Evolutionary conservation across 2,888 invertebrate genomes (phyloP).

Genomic region (Cerastis rubricosa): DNA sequence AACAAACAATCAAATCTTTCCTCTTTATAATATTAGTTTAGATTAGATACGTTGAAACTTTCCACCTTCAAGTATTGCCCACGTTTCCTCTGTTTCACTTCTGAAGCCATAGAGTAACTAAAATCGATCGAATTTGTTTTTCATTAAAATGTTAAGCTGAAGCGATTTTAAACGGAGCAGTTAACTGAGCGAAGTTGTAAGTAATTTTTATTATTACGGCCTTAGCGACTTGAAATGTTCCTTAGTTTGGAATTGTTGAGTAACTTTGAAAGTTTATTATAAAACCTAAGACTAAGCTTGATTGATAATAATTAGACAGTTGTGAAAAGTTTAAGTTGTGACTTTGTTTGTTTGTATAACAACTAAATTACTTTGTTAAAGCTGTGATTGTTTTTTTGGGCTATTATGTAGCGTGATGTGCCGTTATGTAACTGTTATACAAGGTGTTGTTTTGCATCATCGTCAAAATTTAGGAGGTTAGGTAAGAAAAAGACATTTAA

Average conservation of each 20-base stretch:
- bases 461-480: too few species aligned
- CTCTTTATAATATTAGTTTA: too few species aligned
- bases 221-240: constrained; percentile 9
- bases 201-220: constrained; percentile 41
- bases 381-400: neutral
- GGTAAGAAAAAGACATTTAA: too few species aligned
- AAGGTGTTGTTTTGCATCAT: too few species aligned
- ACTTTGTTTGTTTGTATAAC: constrained; percentile 7
- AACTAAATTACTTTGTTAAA: neutral
- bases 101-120: constrained; percentile 27
- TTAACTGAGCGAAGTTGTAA: constrained; percentile 41
- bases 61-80: neutral
- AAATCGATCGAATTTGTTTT: constrained; percentile 43
- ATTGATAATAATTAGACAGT: constrained; percentile 50
- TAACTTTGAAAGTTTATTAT: constrained; percentile 41
- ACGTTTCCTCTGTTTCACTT: neutral
- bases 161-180: constrained; percentile 48
- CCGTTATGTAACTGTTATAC: neutral
- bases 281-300: constrained; percentile 16
- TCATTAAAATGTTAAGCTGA: constrained; percentile 34
- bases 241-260: constrained; percentile 5
- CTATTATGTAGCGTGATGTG: neutral
- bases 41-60: neutral
- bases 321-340: constrained; percentile 5
- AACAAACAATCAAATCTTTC: too few species aligned